Evolutionary conservation across 2,888 invertebrate genomes (phyloP), one percentile per base, ranked within the genome.

Genomic region (Sphaerophoria taeniata): DNA sequence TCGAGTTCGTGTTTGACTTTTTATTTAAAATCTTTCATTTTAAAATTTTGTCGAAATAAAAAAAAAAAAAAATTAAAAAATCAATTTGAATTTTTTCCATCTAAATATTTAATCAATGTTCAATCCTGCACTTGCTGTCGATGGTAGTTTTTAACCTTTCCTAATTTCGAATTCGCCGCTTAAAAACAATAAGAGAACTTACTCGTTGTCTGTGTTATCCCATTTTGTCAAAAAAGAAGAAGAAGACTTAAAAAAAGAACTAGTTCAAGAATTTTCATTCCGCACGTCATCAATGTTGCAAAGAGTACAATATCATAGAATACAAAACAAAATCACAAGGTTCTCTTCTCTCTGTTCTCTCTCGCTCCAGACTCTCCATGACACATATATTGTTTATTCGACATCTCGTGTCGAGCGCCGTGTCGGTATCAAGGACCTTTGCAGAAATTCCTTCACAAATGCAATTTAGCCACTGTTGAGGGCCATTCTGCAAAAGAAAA

Each of bases 381-480:
- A 81, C 85, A 85, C 81, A 85, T 47, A 85, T 85, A 24, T 2
- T 24, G 70, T 80, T 75, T 49, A 58, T 73, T 63, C 47, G 39
- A 43, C 61, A 79, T 73, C 75, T n/a, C n/a, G n/a, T n/a, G n/a
- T n/a, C n/a, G n/a, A n/a, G n/a, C n/a, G 24, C 24, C 24, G 24
- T 24, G 24, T 63, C 47, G 39, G 51, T 53, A 79, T 73, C 75
- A 81, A 85, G 85, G 81, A 85, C 81, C 73, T 76, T 53, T 85
- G 81, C 85, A 85, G 85, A 85, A 85, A 77, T 81, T 77, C 76
- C 72, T 70, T 81, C 73, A 77, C 73, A 70, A 85, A 81, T 85
- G 85, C 85, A 85, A 81, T 85, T 70, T 72, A 80, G 77, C 85
- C 45, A 70, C 53, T 84, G 75, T 71, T 84, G 75, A 72, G 71